Evolutionary conservation across 2,113 vertebrate species (phyloP), one percentile per base, ranked within the genome.

Genomic region (Cyanocitta stelleri): DNA sequence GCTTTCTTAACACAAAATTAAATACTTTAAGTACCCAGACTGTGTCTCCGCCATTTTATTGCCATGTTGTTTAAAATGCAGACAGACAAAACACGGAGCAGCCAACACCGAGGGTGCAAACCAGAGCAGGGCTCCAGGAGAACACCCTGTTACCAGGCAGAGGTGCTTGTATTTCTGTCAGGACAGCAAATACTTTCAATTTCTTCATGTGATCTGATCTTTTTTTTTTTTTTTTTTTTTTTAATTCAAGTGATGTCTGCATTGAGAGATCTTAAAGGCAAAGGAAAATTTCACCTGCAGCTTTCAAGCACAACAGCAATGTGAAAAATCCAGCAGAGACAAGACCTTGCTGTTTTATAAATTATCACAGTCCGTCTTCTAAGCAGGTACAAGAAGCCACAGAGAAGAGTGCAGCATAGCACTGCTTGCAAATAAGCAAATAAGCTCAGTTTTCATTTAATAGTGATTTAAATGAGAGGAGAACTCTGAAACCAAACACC

Each of bases 1-100:
- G 78, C 32, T 95, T 92, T 77, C 95, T 95, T 97, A 94, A 95
- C 79, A 90, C 67, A 84, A 84, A 95, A 93, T 97, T 95, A 96
- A 97, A 94, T 95, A 96, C 85, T 92, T 92, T 77, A 96, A 95
- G 90, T 93, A 71, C 26, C 41, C 59, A 84, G 88, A 46, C 83
- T 95, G 59, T 0, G 0, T 29, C 55, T 71, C 88, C 2, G 3
- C 72, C 52, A 46, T 92, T 94, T 93, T 78, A 96, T 80, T 92
- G 77, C 68, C 59, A 14, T 1, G 0, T 43, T 90, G 88, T 93
- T 94, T 93, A 97, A 96, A 95, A 89, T 35, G 58, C 64, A 88
- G 88, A 35, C 0, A 15, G 93, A 85, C 73, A 89, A 86, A 96
- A 72, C 0, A 6, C 0, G 1, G 22, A 64, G 78, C 78, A 46